phyloP scores from a whole-genome alignment of 2,797 vertebrate species.

The Menidia menidia region DNA sequence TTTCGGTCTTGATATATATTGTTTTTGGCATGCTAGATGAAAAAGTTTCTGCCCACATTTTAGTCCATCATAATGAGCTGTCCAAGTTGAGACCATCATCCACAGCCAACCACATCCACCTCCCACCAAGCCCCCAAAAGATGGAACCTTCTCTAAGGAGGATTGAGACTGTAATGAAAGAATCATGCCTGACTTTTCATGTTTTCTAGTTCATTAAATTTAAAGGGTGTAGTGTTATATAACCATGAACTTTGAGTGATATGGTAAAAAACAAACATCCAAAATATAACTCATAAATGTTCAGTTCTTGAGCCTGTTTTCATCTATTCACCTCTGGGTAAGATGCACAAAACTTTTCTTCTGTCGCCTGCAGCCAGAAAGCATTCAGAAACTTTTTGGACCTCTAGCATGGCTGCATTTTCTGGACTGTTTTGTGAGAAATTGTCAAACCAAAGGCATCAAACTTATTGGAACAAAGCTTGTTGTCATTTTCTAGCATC shows the following conservation, averaged over 20 bases:
- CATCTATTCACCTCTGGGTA: not conserved
- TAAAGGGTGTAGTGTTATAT: slow-evolving; percentile 1
- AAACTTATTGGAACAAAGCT: not conserved
- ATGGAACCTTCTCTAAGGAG: not conserved
- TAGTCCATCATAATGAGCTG: slow-evolving; percentile 29
- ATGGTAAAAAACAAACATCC: not conserved
- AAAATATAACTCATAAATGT: not conserved
- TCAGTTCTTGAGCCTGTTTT: not conserved
- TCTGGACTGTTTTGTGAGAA: not conserved
- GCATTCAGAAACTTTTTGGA: not conserved
- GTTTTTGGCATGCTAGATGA: slow-evolving; percentile 3
- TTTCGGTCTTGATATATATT: not conserved
- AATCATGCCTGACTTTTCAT: slow-evolving; percentile 5
- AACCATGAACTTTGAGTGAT: slow-evolving; percentile 4
- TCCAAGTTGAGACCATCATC: slow-evolving; percentile 36
- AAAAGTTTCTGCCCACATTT: slow-evolving; percentile 11
- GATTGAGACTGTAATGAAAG: slow-evolving; percentile 29
- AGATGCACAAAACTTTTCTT: not conserved
- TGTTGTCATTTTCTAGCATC: not conserved
- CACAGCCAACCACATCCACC: slow-evolving; percentile 25
- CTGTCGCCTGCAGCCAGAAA: not conserved
- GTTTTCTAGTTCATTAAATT: slow-evolving; percentile 18
- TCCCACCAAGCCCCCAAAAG: slow-evolving; percentile 4
- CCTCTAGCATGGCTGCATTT: not conserved
- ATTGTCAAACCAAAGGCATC: not conserved